Conservation (phyloP, 2,113 vertebrate species). For the Mesembrinibis cayennensis region DNA sequence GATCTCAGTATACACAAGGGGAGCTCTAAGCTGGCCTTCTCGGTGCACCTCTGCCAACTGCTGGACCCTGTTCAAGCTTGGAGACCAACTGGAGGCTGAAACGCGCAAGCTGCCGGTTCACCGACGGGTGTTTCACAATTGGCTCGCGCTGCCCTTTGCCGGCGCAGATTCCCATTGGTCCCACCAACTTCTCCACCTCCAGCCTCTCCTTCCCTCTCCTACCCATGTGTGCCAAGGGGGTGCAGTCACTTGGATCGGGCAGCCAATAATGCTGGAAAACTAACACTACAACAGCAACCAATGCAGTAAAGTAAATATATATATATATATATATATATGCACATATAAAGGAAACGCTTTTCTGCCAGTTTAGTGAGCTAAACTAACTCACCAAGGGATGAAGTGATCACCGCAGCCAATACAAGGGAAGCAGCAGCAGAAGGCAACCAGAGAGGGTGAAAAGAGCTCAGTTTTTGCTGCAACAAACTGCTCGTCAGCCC, state of each 20-base stretch:
- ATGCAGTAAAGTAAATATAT: not conserved
- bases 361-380: not conserved
- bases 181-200: conserved; percentile 24
- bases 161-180: not conserved
- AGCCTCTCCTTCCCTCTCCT: not conserved
- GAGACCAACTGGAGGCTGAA: not conserved
- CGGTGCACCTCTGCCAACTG: not conserved
- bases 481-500: not conserved
- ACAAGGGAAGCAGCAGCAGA: not conserved
- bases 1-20: accelerated
- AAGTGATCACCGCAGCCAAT: not conserved
- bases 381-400: not conserved
- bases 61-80: not conserved
- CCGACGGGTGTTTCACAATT: not conserved
- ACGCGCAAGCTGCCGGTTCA: not conserved
- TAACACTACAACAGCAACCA: not conserved
- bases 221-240: not conserved
- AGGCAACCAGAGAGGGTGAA: not conserved
- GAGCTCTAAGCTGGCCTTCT: not conserved
- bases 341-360: not conserved
- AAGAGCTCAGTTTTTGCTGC: not conserved
- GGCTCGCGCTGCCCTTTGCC: not conserved
- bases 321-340: no score
- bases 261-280: not conserved
- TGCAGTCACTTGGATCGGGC: not conserved